Evolutionary conservation across 2,888 invertebrate genomes (phyloP), one percentile per base, ranked within the genome.

Genomic region (Globia sparganii): DNA sequence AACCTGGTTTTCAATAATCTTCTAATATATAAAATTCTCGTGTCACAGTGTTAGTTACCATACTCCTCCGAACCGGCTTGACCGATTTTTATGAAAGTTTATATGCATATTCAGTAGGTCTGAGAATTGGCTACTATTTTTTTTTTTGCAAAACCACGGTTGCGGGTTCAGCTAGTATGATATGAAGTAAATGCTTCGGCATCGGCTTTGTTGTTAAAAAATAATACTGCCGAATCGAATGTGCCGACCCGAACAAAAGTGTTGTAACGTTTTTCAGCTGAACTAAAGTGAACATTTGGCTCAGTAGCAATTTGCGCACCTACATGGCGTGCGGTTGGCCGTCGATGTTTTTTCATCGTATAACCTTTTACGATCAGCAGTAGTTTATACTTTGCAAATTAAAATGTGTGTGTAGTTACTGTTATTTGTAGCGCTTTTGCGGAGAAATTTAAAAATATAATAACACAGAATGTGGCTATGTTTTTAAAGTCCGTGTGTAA

Each of bases 341-440:
- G 72, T 56, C 77, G 43, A 59, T 85, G 69, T 86, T 83, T 83
- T 40, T 86, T 71, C 67, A 86, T 64, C 43, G n/a, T 72, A 73
- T 71, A 71, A 68, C 46, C 67, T 86, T 83, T 86, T 83, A 83
- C 67, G 86, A 74, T 68, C 72, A 71, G 37, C 21, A n/a, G 83
- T 72, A 86, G 56, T 81, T 81, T 67, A 70, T 68, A 81, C 68
- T 72, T 59, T 46, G 37, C 56, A 83, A 78, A 86, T 83, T 78
- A 86, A 86, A 86, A 83, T 65, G 2, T 69, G 74, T 58, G 58
- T 59, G 34, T 46, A 25, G 49, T 76, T 43, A 58, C 9, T 64
- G 75, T 66, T 80, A 67, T 80, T 70, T 74, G 75, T 70, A 43
- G 21, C 43, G 8, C 43, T 56, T 49, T 49, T 46, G 31, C 70